Evolutionary conservation across 2,888 invertebrate species (phyloP).

Genomic region (Agriopis marginaria): DNA sequence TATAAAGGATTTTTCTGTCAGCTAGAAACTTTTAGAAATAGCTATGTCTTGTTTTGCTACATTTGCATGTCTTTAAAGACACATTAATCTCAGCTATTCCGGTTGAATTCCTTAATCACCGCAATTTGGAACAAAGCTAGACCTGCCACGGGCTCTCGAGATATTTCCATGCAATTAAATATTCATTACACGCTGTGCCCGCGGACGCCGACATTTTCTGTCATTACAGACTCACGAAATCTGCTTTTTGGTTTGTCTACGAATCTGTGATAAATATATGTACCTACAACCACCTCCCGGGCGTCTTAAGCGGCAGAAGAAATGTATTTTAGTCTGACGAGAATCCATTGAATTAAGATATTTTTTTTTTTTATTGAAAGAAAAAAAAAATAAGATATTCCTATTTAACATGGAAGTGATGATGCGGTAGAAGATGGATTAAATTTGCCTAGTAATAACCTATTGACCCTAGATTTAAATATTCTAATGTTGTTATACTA

Average conservation of each 20-base stretch:
- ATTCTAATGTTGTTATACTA: too few relatives aligned
- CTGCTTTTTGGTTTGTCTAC: conserved; percentile 52
- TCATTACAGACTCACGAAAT: conserved; percentile 72
- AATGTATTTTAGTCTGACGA: too few relatives aligned
- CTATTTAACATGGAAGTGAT: too few relatives aligned
- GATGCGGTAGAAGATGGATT: too few relatives aligned
- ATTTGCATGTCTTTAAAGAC: conserved; percentile 34
- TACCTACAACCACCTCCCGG: conserved; percentile 41
- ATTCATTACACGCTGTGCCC: conserved; percentile 73
- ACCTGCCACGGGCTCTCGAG: conserved; percentile 56
- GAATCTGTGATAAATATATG: conserved; percentile 53
- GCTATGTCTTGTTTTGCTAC: neutral
- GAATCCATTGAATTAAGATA: too few relatives aligned
- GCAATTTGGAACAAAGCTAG: conserved; percentile 69
- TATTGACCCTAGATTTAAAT: too few relatives aligned
- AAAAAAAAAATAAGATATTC: too few relatives aligned
- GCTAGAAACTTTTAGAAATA: too few relatives aligned
- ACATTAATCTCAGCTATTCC: conserved; percentile 27
- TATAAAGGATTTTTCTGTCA: too few relatives aligned
- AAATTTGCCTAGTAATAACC: too few relatives aligned
- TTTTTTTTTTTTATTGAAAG: too few relatives aligned
- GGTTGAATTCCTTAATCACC: conserved; percentile 56
- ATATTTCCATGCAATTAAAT: conserved; percentile 81
- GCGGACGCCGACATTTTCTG: conserved; percentile 68
- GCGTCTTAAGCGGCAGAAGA: too few relatives aligned